Conservation (phyloP, 2,113 vertebrate species). For the Cephalopholis sonnerati region DNA sequence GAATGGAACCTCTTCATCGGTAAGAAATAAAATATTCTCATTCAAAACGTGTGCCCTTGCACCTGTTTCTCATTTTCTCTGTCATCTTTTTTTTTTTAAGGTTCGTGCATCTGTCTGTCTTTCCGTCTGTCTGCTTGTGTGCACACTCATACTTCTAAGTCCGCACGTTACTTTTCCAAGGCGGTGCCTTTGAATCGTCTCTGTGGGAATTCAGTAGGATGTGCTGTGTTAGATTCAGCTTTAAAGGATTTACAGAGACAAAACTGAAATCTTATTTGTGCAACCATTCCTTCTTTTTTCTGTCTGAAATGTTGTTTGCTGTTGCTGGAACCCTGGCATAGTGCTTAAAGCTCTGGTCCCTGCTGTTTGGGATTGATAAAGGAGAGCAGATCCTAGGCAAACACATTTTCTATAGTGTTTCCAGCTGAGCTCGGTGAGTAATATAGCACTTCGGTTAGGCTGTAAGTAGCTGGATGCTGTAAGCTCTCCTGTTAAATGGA, state of each 20-base stretch:
- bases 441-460: conserved; percentile 75
- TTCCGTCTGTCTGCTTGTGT: conserved; percentile 14
- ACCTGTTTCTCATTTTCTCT: conserved; percentile 22
- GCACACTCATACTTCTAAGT: conserved; percentile 39
- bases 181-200: conserved; percentile 63
- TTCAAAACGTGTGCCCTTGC: conserved; percentile 23
- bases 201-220: conserved; percentile 66
- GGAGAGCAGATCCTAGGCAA: conserved; percentile 79
- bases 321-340: conserved; percentile 71
- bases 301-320: conserved; percentile 76
- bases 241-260: conserved; percentile 80
- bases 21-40: conserved; percentile 80
- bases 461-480: conserved; percentile 78
- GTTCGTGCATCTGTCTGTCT: not conserved
- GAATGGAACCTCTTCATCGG: conserved; percentile 99
- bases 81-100: not conserved
- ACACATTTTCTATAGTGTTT: conserved; percentile 83
- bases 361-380: conserved; percentile 85
- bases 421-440: conserved; percentile 81
- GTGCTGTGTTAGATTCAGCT: conserved; percentile 71
- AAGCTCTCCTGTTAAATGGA: conserved; percentile 79
- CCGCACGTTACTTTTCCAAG: conserved; percentile 59
- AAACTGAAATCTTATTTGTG: conserved; percentile 81
- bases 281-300: conserved; percentile 65
- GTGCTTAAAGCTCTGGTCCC: conserved; percentile 77